These are phyloP conservation scores for Avahi laniger DNA, from an alignment of 2,797 vertebrate species.

Conservation along the genomic window DNA sequence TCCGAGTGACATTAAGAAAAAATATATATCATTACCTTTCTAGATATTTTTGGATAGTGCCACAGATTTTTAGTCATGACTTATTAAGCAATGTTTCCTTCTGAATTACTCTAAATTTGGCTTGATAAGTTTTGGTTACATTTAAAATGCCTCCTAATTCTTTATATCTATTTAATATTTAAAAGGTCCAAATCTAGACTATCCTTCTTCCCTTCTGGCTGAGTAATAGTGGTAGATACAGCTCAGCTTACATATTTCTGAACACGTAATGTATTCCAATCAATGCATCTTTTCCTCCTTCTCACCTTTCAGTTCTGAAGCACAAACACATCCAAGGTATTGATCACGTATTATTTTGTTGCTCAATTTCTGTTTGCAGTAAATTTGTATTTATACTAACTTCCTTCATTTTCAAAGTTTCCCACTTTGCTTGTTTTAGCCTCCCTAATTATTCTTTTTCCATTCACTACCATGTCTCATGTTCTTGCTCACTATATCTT, in stretches of 20 bases:
- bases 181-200: neutral
- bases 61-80: neutral
- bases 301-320: neutral
- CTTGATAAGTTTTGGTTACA: neutral
- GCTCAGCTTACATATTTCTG: neutral
- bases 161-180: constrained; percentile 30
- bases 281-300: neutral
- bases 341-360: neutral
- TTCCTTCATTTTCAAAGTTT: neutral
- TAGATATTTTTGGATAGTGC: constrained; percentile 8
- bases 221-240: neutral
- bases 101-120: constrained; percentile 11
- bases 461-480: neutral
- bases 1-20: neutral
- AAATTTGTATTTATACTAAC: neutral
- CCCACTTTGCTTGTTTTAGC: neutral
- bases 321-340: neutral
- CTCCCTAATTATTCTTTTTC: neutral
- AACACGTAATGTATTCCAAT: neutral
- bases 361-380: neutral
- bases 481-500: neutral
- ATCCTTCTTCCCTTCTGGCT: neutral
- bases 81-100: constrained; percentile 10
- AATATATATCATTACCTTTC: neutral
- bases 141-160: constrained; percentile 34